A percentile compares a stretch with the other conserved stretches of the same genome.
These are phyloP conservation scores for Misgurnus anguillicaudatus DNA, from an alignment of 2,113 vertebrate species.

Conservation along the genomic window DNA sequence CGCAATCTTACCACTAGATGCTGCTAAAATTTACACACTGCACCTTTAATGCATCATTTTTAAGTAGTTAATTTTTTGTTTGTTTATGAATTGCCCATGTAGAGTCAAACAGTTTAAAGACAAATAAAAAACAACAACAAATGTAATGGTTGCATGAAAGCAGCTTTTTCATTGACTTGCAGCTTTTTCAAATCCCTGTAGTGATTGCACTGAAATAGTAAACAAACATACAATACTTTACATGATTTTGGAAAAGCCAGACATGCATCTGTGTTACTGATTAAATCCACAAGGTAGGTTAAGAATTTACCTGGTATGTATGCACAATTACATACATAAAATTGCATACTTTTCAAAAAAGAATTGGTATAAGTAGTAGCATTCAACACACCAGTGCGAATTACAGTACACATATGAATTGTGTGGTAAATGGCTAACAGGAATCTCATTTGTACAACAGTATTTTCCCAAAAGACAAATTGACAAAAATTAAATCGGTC, in stretches of 20 bases:
- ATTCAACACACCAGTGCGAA: neutral
- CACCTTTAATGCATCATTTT: no score
- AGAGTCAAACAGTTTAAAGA: neutral
- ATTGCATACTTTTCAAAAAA: no score
- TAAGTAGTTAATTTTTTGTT: no score
- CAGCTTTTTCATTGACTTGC: neutral
- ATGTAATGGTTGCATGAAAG: neutral
- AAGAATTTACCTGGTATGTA: neutral
- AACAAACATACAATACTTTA: conserved; percentile 12
- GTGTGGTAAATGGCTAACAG: neutral
- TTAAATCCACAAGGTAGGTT: neutral
- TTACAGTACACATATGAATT: neutral
- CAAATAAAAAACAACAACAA: no score
- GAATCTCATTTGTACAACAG: neutral
- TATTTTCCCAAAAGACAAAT: neutral
- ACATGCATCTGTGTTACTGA: conserved; percentile 23
- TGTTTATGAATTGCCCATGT: no score
- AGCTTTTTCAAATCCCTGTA: neutral
- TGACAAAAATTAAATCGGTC: no score
- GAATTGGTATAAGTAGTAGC: neutral
- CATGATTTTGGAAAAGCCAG: conserved; percentile 5
- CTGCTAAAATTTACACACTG: no score
- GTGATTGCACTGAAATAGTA: conserved; percentile 18
- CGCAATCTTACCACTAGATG: no score
- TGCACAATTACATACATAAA: neutral